phyloP scores from a whole-genome alignment of 2,113 vertebrate species.

The Trogon surrucura region DNA sequence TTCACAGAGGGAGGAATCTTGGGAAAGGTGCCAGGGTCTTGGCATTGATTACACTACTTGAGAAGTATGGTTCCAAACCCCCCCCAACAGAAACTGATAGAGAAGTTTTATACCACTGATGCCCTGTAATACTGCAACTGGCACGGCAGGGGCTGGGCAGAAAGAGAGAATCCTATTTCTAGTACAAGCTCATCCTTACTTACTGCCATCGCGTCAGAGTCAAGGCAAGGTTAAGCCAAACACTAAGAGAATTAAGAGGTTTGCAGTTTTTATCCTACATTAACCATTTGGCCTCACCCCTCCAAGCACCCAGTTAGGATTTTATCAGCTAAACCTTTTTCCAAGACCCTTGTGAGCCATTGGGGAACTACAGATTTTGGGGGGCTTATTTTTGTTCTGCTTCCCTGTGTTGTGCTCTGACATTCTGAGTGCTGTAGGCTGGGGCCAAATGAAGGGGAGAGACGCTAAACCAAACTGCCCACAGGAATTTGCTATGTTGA shows the following conservation, averaged over 20 bases:
- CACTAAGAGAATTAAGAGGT: conserved; percentile 67
- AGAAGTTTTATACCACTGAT: background rate
- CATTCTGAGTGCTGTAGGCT: background rate
- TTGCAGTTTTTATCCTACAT: conserved; percentile 66
- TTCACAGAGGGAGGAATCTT: background rate
- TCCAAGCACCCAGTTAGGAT: background rate
- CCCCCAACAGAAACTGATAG: background rate
- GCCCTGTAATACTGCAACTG: background rate
- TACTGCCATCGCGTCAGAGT: conserved; percentile 56
- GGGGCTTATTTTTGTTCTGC: conserved; percentile 30
- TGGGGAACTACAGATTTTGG: conserved; percentile 8
- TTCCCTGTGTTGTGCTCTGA: background rate
- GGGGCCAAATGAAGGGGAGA: background rate
- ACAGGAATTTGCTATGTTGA: conserved; percentile 13
- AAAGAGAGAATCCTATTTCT: conserved; percentile 61
- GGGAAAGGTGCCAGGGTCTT: conserved; percentile 7
- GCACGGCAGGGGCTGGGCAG: background rate
- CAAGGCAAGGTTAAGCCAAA: conserved; percentile 68
- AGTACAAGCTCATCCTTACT: conserved; percentile 72
- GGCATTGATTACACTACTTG: conserved; percentile 14
- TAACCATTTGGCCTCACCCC: conserved; percentile 62
- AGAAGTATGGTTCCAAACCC: background rate
- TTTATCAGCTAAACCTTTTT: conserved; percentile 57
- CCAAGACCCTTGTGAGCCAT: background rate
- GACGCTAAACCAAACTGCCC: background rate